These are phyloP conservation scores for Pyrrhia umbra DNA, from an alignment of 2,888 invertebrate species.

Conservation along the genomic window DNA sequence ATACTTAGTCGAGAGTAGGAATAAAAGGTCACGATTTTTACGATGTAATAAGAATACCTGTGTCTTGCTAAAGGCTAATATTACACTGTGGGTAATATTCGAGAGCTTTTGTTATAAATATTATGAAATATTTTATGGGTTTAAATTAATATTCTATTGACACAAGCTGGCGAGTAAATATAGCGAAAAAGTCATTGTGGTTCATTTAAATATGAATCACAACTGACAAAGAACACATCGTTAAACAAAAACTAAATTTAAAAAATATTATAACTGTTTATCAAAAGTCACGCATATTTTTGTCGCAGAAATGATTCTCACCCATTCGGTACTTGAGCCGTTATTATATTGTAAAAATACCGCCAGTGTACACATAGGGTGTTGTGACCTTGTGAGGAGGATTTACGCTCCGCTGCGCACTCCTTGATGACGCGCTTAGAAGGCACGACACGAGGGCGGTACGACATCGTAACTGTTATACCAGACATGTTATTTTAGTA, in stretches of 20 bases:
- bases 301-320: background rate
- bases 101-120: background rate
- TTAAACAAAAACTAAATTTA: too few relatives aligned
- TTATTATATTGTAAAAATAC: conserved; percentile 37
- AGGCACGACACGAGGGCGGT: conserved; percentile 38
- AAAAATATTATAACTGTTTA: background rate
- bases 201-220: too few relatives aligned
- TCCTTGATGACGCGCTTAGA: conserved; percentile 54
- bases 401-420: conserved; percentile 60
- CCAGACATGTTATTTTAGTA: background rate
- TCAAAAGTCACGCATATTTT: background rate
- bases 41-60: conserved; percentile 37
- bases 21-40: conserved; percentile 21
- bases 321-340: conserved; percentile 4
- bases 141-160: too few relatives aligned
- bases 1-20: too few relatives aligned
- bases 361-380: conserved; percentile 42
- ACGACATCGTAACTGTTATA: conserved; percentile 13
- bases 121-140: too few relatives aligned
- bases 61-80: background rate
- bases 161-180: too few relatives aligned
- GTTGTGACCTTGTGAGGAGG: conserved; percentile 56
- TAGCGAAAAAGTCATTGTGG: too few relatives aligned
- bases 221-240: too few relatives aligned
- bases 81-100: background rate